A percentile compares a stretch with the other conserved stretches of the same genome.
Evolutionary conservation across 2,888 invertebrate genomes (phyloP).

Genomic region (Notodonta ziczac): DNA sequence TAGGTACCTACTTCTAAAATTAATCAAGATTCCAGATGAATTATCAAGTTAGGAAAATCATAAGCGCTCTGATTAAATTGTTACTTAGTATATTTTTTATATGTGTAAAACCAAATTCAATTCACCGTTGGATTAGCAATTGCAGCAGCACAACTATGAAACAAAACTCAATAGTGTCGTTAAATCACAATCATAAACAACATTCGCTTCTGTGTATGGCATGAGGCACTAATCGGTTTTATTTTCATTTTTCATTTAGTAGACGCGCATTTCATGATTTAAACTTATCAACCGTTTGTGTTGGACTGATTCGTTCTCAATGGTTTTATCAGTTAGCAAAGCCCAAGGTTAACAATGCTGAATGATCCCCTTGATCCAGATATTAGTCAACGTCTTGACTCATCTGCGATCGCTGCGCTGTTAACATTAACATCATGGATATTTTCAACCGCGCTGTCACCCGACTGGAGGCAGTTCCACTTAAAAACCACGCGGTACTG

Average conservation of each 20-base stretch:
- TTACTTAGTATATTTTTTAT: no score
- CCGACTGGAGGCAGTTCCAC: not conserved
- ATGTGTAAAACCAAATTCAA: no score
- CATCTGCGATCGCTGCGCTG: slow-evolving; percentile 1
- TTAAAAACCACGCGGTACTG: slow-evolving; percentile 36
- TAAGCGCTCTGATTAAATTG: not conserved
- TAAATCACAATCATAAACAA: not conserved
- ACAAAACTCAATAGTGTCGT: not conserved
- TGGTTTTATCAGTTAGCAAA: not conserved
- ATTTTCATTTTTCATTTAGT: no score
- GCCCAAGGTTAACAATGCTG: not conserved
- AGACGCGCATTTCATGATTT: no score
- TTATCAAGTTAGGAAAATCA: no score
- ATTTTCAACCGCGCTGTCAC: slow-evolving; percentile 1
- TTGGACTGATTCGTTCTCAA: not conserved
- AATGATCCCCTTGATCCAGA: slow-evolving; percentile 2
- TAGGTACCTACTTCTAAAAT: no score
- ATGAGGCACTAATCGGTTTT: no score
- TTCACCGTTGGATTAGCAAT: not conserved
- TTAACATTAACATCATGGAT: slow-evolving; percentile 4
- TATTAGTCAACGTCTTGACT: slow-evolving; percentile 1
- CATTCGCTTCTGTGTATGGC: not conserved
- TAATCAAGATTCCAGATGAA: no score
- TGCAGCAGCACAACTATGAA: not conserved
- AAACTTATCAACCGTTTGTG: no score